Evolutionary conservation across 2,113 vertebrate genomes (phyloP).

Genomic region (Ammospiza nelsoni): DNA sequence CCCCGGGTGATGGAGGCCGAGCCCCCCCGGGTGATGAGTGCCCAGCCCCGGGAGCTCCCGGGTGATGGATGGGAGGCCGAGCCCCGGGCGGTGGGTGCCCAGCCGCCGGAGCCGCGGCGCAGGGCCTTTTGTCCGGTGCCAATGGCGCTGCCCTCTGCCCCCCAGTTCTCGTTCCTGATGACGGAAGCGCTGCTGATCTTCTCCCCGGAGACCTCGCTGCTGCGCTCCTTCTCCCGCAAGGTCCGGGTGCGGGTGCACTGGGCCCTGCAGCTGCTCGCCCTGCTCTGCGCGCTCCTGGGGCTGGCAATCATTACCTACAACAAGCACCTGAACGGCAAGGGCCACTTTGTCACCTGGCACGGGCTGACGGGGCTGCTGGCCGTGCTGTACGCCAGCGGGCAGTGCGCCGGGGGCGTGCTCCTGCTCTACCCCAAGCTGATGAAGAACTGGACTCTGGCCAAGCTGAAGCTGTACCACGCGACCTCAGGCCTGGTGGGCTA

Average conservation of each 20-base stretch:
- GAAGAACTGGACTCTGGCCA: constrained; percentile 90
- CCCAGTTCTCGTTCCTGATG: constrained; percentile 94
- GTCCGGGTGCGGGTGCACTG: constrained; percentile 87
- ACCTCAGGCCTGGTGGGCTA: constrained; percentile 89
- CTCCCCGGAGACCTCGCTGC: constrained; percentile 86
- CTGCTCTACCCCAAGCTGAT: constrained; percentile 88
- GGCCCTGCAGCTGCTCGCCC: constrained; percentile 87
- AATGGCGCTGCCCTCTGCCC: background rate
- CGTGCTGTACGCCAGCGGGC: constrained; percentile 76
- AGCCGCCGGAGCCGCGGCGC: background rate
- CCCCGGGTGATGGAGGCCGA: background rate
- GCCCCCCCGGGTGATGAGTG: background rate
- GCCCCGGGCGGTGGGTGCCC: background rate
- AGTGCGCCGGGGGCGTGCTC: constrained; percentile 81
- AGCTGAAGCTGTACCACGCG: constrained; percentile 92
- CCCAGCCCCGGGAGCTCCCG: background rate
- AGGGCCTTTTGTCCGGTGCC: background rate
- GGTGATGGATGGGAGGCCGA: background rate
- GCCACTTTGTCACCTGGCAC: constrained; percentile 91
- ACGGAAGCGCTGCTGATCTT: constrained; percentile 92
- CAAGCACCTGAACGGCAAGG: constrained; percentile 87
- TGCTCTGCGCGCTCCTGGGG: constrained; percentile 82
- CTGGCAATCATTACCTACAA: constrained; percentile 85
- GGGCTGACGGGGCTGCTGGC: constrained; percentile 85
- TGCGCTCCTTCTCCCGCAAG: constrained; percentile 84